phyloP scores from a whole-genome alignment of 2,888 invertebrate genomes.

The Andrena dorsata region DNA sequence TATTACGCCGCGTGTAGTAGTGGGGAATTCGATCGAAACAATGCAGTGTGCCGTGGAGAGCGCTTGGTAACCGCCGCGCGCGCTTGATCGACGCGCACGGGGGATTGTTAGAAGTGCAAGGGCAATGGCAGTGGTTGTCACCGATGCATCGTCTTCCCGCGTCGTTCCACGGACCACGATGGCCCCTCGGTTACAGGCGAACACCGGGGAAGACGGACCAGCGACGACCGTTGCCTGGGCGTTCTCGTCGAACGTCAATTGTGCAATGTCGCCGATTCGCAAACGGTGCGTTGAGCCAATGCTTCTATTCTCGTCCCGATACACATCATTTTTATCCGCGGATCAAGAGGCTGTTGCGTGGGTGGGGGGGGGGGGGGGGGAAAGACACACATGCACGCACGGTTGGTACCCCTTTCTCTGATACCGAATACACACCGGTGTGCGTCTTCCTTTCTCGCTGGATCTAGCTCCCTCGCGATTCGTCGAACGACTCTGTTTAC shows the following conservation, averaged over 20 bases:
- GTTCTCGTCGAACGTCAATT: conserved; percentile 29
- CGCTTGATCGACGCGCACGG: conserved; percentile 40
- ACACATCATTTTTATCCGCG: conserved; percentile 16
- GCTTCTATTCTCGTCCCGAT: conserved; percentile 53
- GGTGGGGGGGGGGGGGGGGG: too few relatives aligned
- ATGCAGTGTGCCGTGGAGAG: conserved; percentile 22
- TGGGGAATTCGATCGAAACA: conserved; percentile 54
- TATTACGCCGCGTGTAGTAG: conserved; percentile 14
- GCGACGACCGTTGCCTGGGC: neutral
- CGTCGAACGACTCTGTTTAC: conserved; percentile 56
- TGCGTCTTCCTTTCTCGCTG: conserved; percentile 20
- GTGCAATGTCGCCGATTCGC: conserved; percentile 52
- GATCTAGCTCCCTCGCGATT: conserved; percentile 11
- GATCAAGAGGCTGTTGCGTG: neutral
- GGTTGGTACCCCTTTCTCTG: conserved; percentile 3
- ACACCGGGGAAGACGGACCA: neutral
- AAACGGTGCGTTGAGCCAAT: conserved; percentile 50
- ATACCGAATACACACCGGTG: neutral
- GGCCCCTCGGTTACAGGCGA: conserved; percentile 1
- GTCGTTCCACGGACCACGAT: neutral
- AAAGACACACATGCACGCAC: neutral
- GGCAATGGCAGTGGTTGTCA: conserved; percentile 63
- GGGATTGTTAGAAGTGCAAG: conserved; percentile 59
- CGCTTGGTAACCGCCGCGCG: conserved; percentile 53
- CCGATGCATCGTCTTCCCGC: conserved; percentile 14